Evolutionary conservation across 2,797 vertebrate species (phyloP), one percentile per base, ranked within the genome.

Genomic region (Acipenser transmontanus): DNA sequence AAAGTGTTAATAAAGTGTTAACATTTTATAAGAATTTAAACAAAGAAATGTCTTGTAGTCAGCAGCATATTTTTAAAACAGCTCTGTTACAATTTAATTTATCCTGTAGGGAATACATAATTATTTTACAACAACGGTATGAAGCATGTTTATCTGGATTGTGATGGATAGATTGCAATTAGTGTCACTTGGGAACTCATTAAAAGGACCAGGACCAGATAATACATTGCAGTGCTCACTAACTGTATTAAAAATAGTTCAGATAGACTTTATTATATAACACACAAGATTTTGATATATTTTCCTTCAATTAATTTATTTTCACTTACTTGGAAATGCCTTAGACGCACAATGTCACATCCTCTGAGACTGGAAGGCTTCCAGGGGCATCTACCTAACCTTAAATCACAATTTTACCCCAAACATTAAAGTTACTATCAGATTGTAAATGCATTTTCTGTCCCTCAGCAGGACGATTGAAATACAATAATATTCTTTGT

Each of bases 161-260:
- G 72, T 76, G 72, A 60, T 64, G 73, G 68, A 71, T 80, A 59
- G 66, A 73, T 12, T n/a, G 61, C 50, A 60, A 64, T 72, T 79
- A 68, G 10, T 63, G 63, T 79, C 77, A 77, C 73, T 51, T 69
- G 81, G 78, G 79, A 85, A 71, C 77, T 84, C 79, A 81, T 84
- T 83, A 81, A 11, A 77, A 73, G 72, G 70, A 73, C 73, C 52
- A 54, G 34, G 2, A 34, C 3, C 54, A 57, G 11, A n/a, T 57
- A 57, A 57, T 57, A 57, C 14, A 57, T 13, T 57, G 54, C 60
- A 61, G 17, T 14, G 34, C 17, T 61, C 60, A 8, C 17, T 61
- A 61, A 61, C 34, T 61, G 60, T 13, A 61, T 61, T 61, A 13
- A 61, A 47, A 34, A 34, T 61, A 61, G 17, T 10, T 61, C 54